phyloP scores from a whole-genome alignment of 2,888 invertebrate genomes.

The Linyphia triangularis region DNA sequence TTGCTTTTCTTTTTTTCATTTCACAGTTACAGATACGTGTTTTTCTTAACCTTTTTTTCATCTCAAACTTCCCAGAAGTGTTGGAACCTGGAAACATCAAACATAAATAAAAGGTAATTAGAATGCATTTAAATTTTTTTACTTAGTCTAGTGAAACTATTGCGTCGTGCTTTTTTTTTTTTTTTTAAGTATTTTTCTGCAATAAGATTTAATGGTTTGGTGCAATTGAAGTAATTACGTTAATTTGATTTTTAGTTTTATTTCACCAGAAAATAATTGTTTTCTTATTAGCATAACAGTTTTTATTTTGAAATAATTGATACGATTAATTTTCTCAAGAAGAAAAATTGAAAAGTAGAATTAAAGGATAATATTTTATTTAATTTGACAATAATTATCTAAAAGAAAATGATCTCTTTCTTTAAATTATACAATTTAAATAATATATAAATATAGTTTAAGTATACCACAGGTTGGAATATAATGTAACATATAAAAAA shows the following conservation, averaged over 20 bases:
- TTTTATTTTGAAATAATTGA: neutral
- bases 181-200: neutral
- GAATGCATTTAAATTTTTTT: neutral
- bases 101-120: neutral
- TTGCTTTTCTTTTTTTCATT: neutral
- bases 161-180: neutral
- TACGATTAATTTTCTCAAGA: neutral
- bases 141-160: neutral
- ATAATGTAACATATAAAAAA: no score
- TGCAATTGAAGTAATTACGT: neutral
- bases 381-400: no score
- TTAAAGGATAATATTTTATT: no score
- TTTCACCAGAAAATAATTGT: neutral
- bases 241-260: neutral
- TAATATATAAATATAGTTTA: no score
- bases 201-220: neutral
- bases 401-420: no score
- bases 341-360: neutral
- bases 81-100: neutral
- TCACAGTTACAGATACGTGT: no score
- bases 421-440: no score
- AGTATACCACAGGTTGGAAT: no score
- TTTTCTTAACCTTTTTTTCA: no score
- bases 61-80: no score
- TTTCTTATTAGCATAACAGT: neutral